These are phyloP conservation scores for Lithobius niger DNA, from an alignment of 1,140 invertebrate species.

Conservation along the genomic window DNA sequence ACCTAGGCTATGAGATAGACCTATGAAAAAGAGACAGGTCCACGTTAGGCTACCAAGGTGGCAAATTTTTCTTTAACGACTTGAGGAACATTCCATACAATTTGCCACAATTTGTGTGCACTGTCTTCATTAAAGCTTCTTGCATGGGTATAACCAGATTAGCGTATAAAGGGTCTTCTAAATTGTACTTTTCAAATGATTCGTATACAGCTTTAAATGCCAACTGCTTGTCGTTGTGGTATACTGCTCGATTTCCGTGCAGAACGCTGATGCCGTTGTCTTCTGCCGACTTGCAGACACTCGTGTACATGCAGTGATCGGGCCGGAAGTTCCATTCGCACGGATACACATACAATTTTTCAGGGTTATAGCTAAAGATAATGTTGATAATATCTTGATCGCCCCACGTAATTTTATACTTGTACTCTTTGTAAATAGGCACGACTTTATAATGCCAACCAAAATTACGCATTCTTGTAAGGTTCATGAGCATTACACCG, in stretches of 20 bases:
- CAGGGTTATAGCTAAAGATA: conserved; percentile 80
- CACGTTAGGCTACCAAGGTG: not conserved
- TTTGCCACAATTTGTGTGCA: conserved; percentile 37
- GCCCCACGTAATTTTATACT: conserved; percentile 82
- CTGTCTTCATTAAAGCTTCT: conserved; percentile 29
- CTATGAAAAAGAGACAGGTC: no score
- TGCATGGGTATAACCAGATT: conserved; percentile 34
- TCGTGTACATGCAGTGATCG: conserved; percentile 87
- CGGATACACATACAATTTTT: conserved; percentile 62
- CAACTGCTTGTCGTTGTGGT: conserved; percentile 73
- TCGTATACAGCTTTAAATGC: conserved; percentile 62
- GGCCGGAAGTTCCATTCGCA: conserved; percentile 85
- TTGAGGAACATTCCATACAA: conserved; percentile 34
- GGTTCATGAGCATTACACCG: conserved; percentile 94
- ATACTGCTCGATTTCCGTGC: conserved; percentile 77
- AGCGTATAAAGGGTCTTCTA: conserved; percentile 33
- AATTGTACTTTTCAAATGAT: conserved; percentile 47
- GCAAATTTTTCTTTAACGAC: conserved; percentile 32
- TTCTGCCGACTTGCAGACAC: conserved; percentile 61
- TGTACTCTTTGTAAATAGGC: conserved; percentile 72
- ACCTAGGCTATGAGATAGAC: no score
- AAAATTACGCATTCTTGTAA: conserved; percentile 75
- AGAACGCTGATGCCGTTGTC: conserved; percentile 60
- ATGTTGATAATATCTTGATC: conserved; percentile 97
- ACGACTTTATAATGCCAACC: conserved; percentile 70